phyloP scores from a whole-genome alignment of 2,113 vertebrate genomes.

The Toxostoma redivivum region DNA sequence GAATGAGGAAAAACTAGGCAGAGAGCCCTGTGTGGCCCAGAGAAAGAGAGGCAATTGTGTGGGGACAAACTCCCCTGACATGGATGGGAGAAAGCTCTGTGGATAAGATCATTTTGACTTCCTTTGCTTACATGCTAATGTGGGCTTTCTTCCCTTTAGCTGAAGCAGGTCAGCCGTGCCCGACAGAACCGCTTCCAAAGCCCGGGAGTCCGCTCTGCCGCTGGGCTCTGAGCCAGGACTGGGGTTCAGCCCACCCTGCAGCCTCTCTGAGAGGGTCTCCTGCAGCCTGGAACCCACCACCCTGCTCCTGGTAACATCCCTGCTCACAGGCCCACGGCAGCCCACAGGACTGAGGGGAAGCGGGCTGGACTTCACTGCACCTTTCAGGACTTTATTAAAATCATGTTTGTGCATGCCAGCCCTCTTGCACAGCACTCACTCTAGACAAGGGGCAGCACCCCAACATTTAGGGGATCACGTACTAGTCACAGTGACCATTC shows the following conservation, averaged over 20 bases:
- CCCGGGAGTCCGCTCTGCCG: not conserved
- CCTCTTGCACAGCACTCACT: not conserved
- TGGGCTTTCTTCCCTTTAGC: slow-evolving; percentile 27
- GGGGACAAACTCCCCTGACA: not conserved
- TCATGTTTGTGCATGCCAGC: not conserved
- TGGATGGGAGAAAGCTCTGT: slow-evolving; percentile 30
- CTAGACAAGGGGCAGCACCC: not conserved
- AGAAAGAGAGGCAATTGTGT: slow-evolving; percentile 32
- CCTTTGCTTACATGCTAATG: slow-evolving; percentile 54
- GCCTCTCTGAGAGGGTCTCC: fast-evolving
- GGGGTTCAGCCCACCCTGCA: not conserved
- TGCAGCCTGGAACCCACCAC: fast-evolving
- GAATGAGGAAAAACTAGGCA: slow-evolving; percentile 62
- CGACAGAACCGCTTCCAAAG: slow-evolving; percentile 24
- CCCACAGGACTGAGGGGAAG: not conserved
- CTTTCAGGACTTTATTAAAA: not conserved
- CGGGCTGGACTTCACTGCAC: not conserved
- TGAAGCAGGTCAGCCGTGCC: slow-evolving; percentile 57
- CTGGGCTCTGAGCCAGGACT: not conserved
- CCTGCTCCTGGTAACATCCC: not conserved
- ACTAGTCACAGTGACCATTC: not conserved
- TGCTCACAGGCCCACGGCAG: not conserved
- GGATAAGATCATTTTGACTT: slow-evolving; percentile 71
- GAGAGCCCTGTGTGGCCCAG: slow-evolving; percentile 41
- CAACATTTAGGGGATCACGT: not conserved